These are phyloP conservation scores for Drosophila anomelani DNA, from an alignment of 2,888 invertebrate species.

Conservation along the genomic window DNA sequence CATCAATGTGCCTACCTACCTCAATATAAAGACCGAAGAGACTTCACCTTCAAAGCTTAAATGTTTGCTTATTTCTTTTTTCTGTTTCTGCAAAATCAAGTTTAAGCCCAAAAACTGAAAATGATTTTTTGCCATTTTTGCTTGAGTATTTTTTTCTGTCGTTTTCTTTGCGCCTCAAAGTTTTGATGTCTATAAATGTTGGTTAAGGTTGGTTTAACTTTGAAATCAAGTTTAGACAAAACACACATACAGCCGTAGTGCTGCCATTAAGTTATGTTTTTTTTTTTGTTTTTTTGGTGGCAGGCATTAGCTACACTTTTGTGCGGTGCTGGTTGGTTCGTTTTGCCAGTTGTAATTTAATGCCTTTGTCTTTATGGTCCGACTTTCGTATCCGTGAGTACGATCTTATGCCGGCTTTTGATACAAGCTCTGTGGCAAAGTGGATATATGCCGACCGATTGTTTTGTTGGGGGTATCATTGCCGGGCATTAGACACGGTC, in stretches of 20 bases:
- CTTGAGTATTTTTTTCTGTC: constrained; percentile 36
- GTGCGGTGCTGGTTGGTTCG: constrained; percentile 1
- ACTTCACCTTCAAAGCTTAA: constrained; percentile 60
- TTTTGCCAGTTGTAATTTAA: constrained; percentile 60
- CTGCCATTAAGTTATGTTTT: constrained; percentile 49
- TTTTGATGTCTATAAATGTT: constrained; percentile 74
- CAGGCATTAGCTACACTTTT: constrained; percentile 44
- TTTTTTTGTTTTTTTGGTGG: constrained; percentile 21
- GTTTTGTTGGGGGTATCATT: constrained; percentile 61
- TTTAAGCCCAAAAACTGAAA: constrained; percentile 62
- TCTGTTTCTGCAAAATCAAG: constrained; percentile 67
- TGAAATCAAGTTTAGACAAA: constrained; percentile 73
- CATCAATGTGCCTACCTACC: constrained; percentile 49
- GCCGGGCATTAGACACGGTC: constrained; percentile 74
- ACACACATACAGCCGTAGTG: constrained; percentile 36
- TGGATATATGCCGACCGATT: constrained; percentile 18
- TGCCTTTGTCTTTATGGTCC: constrained; percentile 64
- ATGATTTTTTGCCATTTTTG: constrained; percentile 20
- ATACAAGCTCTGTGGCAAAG: constrained; percentile 14
- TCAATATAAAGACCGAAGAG: constrained; percentile 53
- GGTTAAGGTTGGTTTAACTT: constrained; percentile 77
- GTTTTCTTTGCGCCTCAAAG: constrained; percentile 56
- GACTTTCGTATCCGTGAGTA: constrained; percentile 48
- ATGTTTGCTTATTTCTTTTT: constrained; percentile 24
- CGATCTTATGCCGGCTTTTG: constrained; percentile 44